A percentile compares a stretch with the other conserved stretches of the same genome.
Conservation (phyloP, 2,797 vertebrate species). For the Poecile montanus region DNA sequence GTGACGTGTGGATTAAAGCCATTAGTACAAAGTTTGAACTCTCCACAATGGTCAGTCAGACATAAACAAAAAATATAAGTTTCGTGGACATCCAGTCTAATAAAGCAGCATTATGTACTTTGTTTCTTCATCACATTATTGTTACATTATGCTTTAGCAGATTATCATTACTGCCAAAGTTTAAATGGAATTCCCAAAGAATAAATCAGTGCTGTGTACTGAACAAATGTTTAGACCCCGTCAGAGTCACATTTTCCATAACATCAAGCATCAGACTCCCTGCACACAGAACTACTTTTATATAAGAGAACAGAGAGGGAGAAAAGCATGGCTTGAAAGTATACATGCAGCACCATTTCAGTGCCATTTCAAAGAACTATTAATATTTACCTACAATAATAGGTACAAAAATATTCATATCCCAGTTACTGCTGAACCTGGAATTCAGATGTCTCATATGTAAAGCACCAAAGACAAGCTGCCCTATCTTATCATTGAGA, state of each 20-base stretch:
- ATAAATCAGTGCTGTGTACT: not conserved
- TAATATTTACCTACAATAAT: not conserved
- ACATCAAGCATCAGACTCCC: not conserved
- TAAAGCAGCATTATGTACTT: not conserved
- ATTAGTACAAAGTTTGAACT: not conserved
- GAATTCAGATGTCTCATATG: not conserved
- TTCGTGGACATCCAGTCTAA: not conserved
- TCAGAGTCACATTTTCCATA: not conserved
- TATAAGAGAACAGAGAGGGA: not conserved
- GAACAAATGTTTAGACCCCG: not conserved
- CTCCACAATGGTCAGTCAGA: not conserved
- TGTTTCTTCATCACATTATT: not conserved
- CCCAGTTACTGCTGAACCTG: not conserved
- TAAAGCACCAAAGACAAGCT: not conserved
- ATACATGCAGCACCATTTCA: accelerated
- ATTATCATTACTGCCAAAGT: not conserved
- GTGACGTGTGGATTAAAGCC: not conserved
- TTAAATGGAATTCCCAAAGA: not conserved
- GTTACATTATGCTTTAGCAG: not conserved
- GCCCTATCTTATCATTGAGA: not conserved
- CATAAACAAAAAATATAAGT: not conserved
- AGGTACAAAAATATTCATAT: not conserved
- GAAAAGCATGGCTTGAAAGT: not conserved
- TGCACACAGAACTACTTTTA: not conserved
- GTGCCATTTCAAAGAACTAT: accelerated